These are phyloP conservation scores for Zaprionus camerounensis DNA, from an alignment of 1,140 invertebrate genomes.

Conservation along the genomic window DNA sequence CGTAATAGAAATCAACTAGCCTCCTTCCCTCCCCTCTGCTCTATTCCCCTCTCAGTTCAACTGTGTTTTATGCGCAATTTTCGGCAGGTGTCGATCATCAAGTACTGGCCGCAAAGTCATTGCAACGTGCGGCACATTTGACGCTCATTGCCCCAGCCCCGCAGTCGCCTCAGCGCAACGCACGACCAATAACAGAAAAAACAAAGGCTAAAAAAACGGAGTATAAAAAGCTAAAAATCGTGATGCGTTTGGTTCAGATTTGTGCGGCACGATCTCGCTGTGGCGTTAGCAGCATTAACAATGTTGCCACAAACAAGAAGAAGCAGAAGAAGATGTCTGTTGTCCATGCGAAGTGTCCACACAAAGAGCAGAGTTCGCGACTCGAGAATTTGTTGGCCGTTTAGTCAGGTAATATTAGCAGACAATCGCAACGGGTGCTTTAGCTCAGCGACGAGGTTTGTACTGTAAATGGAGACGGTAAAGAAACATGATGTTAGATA, in stretches of 20 bases:
- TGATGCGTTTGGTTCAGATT: slow-evolving; percentile 80
- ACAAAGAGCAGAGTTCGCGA: slow-evolving; percentile 55
- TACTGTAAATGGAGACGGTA: not conserved
- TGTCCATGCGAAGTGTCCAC: slow-evolving; percentile 43
- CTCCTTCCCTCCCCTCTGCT: no score
- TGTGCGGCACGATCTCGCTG: slow-evolving; percentile 64
- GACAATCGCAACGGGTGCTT: slow-evolving; percentile 2
- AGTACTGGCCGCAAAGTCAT: slow-evolving; percentile 40
- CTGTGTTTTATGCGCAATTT: slow-evolving; percentile 67
- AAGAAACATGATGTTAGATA: not conserved
- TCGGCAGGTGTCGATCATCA: slow-evolving; percentile 62
- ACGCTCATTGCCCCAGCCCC: slow-evolving; percentile 72
- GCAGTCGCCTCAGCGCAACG: slow-evolving; percentile 42
- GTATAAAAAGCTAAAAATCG: slow-evolving; percentile 48
- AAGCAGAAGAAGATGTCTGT: slow-evolving; percentile 19
- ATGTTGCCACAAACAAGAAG: slow-evolving; percentile 48
- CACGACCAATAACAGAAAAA: slow-evolving; percentile 52
- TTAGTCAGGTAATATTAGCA: slow-evolving; percentile 36
- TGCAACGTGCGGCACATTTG: slow-evolving; percentile 69
- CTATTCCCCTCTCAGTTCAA: not conserved
- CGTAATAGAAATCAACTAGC: not conserved
- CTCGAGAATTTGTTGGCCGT: slow-evolving; percentile 46
- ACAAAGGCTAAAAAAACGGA: slow-evolving; percentile 20
- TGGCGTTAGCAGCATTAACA: slow-evolving; percentile 61
- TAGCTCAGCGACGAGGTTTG: not conserved